A percentile compares a stretch with the other conserved stretches of the same genome.
Conservation (phyloP, 2,888 invertebrate genomes). For the Melinaea marsaeus region DNA sequence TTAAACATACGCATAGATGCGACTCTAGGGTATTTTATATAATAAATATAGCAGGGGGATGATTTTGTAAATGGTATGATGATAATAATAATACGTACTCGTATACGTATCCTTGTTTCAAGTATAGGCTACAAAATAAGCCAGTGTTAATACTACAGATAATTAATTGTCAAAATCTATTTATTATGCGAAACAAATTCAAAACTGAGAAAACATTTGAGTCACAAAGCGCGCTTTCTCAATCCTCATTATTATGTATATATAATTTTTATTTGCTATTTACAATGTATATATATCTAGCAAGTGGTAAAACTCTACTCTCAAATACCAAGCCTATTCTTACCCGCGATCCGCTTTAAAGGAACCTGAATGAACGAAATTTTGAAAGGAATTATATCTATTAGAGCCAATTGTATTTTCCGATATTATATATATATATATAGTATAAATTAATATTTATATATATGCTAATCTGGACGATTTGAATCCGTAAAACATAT, state of each 20-base stretch:
- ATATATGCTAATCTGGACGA: constrained; percentile 34
- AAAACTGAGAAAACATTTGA: constrained; percentile 2
- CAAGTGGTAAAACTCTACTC: constrained; percentile 13
- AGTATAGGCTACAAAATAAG: constrained; percentile 17
- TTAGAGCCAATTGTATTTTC: constrained; percentile 16
- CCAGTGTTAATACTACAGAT: constrained; percentile 5
- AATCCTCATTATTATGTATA: constrained; percentile 4
- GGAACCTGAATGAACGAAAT: constrained; percentile 40
- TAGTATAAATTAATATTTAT: constrained; percentile 20
- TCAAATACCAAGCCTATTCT: constrained; percentile 29
- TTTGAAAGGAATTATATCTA: constrained; percentile 20
- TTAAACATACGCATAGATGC: too few relatives aligned
- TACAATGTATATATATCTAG: constrained; percentile 13
- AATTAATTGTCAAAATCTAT: constrained; percentile 4
- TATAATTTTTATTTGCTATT: neutral
- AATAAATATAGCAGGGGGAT: neutral
- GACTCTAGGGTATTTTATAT: neutral
- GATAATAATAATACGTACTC: constrained; percentile 10
- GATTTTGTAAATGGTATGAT: neutral
- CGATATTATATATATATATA: neutral
- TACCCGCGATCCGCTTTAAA: constrained; percentile 36
- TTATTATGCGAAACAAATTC: neutral
- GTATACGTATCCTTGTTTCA: constrained; percentile 9
- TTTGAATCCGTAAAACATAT: constrained; percentile 31
- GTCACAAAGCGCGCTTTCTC: constrained; percentile 13